These are phyloP conservation scores for Chelonoidis abingdonii DNA, from an alignment of 2,113 vertebrate species.

Conservation along the genomic window DNA sequence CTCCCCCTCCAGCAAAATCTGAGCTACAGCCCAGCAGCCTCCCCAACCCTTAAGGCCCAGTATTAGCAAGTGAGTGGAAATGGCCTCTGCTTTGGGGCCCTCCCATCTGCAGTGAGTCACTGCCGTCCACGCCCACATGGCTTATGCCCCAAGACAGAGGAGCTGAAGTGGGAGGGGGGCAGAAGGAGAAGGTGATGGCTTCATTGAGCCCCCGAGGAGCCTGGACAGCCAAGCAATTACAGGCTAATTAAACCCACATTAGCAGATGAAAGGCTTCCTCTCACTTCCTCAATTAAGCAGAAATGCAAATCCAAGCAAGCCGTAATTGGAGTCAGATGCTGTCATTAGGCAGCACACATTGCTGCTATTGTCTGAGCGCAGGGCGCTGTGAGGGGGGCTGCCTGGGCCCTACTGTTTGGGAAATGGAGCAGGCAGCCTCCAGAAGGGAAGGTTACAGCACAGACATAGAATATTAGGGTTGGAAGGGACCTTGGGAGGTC, in stretches of 20 bases:
- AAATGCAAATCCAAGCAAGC: conserved; percentile 14
- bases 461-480: neutral
- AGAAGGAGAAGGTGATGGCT: neutral
- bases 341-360: conserved; percentile 23
- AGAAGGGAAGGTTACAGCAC: neutral
- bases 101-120: neutral
- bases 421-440: neutral
- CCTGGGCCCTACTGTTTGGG: neutral
- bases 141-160: no score
- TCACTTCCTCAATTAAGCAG: conserved; percentile 23
- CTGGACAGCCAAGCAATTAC: neutral
- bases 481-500: no score
- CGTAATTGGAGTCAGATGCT: conserved; percentile 36
- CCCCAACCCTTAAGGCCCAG: neutral
- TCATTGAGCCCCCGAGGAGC: neutral
- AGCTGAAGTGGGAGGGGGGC: no score
- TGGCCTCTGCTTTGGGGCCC: neutral
- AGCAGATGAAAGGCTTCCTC: conserved; percentile 4
- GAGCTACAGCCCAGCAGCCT: neutral
- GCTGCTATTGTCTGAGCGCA: neutral
- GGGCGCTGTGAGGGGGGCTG: neutral
- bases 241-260: conserved; percentile 16
- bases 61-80: neutral
- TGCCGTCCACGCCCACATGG: neutral
- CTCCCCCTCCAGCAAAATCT: neutral